phyloP scores from a whole-genome alignment of 2,113 vertebrate genomes.

The Macquaria australasica region DNA sequence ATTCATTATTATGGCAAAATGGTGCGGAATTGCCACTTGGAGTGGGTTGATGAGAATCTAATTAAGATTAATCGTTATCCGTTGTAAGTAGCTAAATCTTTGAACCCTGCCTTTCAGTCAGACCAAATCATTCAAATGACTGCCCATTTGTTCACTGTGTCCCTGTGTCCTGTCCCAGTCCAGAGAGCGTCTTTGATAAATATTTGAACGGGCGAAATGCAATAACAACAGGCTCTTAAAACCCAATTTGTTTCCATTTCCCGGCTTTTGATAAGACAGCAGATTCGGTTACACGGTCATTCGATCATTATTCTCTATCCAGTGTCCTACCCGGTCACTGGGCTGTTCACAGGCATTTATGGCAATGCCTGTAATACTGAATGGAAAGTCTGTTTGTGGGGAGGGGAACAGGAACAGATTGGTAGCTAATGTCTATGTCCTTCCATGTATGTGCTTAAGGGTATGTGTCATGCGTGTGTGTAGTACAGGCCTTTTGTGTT shows the following conservation, averaged over 20 bases:
- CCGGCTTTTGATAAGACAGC: slow-evolving; percentile 64
- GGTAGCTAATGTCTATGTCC: slow-evolving; percentile 10
- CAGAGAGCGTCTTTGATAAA: slow-evolving; percentile 58
- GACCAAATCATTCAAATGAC: slow-evolving; percentile 42
- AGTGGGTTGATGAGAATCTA: slow-evolving; percentile 55
- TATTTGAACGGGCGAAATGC: slow-evolving; percentile 68
- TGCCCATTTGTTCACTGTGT: slow-evolving; percentile 16
- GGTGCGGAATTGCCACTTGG: slow-evolving; percentile 55
- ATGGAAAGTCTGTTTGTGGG: slow-evolving; percentile 38
- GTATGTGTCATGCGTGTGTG: background rate
- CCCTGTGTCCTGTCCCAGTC: slow-evolving; percentile 31
- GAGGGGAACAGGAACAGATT: slow-evolving; percentile 6
- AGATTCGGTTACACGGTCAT: slow-evolving; percentile 66
- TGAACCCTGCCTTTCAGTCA: slow-evolving; percentile 31
- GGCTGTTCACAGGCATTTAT: slow-evolving; percentile 40
- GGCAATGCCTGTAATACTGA: slow-evolving; percentile 15
- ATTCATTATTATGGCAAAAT: slow-evolving; percentile 48
- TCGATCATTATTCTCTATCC: slow-evolving; percentile 49
- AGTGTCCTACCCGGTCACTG: slow-evolving; percentile 26
- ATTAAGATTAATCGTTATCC: slow-evolving; percentile 61
- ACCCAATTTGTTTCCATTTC: slow-evolving; percentile 72
- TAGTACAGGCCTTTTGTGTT: slow-evolving; percentile 54
- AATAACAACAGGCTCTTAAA: slow-evolving; percentile 61
- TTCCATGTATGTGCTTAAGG: slow-evolving; percentile 36
- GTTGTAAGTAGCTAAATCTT: slow-evolving; percentile 37